These are phyloP conservation scores for Philereme transversata DNA, from an alignment of 2,888 invertebrate genomes.

Conservation along the genomic window DNA sequence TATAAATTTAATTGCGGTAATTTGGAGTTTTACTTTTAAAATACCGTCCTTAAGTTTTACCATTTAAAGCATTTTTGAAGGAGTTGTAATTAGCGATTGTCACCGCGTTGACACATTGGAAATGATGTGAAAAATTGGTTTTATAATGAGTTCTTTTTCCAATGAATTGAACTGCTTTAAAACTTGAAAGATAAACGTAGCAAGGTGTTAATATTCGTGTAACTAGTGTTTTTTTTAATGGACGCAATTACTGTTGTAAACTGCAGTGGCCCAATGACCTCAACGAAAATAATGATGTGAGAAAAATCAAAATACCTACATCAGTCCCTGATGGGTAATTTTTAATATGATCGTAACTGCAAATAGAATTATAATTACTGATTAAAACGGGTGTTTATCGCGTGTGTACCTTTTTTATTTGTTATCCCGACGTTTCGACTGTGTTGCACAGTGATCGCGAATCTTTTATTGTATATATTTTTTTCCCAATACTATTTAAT, in stretches of 20 bases:
- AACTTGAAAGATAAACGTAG: constrained; percentile 10
- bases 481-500: no score
- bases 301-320: constrained; percentile 1
- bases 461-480: no score
- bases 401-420: no score
- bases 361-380: no score
- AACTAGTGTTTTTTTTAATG: not conserved
- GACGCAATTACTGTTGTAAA: constrained; percentile 3
- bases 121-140: constrained; percentile 18
- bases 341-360: no score
- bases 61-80: constrained; percentile 34
- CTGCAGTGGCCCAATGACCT: not conserved
- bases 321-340: no score
- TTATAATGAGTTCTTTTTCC: constrained; percentile 16
- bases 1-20: constrained; percentile 62
- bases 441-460: no score
- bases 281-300: constrained; percentile 16
- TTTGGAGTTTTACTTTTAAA: constrained; percentile 45
- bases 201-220: constrained; percentile 14
- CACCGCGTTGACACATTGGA: constrained; percentile 32
- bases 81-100: constrained; percentile 53
- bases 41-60: constrained; percentile 32
- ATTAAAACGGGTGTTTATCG: no score
- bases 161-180: constrained; percentile 15
- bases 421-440: no score